Percentiles rank a stretch among this genome's conserved stretches.
Evolutionary conservation across 2,113 vertebrate species (phyloP).

Genomic region (Calypte anna): DNA sequence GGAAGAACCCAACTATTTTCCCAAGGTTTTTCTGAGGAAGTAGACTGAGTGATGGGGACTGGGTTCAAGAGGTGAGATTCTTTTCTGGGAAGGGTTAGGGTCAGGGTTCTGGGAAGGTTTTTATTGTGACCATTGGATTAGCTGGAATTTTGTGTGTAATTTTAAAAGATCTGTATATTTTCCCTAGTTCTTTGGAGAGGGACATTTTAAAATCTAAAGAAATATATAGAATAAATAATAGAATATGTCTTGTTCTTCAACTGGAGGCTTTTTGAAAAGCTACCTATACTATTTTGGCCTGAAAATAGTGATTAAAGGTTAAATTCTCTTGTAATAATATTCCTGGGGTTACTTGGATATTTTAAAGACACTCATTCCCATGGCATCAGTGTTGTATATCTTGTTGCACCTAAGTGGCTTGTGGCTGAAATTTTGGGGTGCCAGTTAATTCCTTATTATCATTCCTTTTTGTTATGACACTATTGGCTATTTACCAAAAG

Average conservation of each 20-base stretch:
- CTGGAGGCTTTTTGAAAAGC: neutral
- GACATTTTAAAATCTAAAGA: conserved; percentile 4
- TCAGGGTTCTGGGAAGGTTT: conserved; percentile 60
- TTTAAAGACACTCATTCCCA: neutral
- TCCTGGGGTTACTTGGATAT: neutral
- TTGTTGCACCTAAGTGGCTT: neutral
- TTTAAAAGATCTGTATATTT: conserved; percentile 42
- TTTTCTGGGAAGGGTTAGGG: conserved; percentile 43
- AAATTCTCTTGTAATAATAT: neutral
- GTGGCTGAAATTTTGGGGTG: neutral
- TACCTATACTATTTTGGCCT: neutral
- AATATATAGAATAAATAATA: conserved; percentile 18
- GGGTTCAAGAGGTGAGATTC: conserved; percentile 59
- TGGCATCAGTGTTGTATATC: neutral
- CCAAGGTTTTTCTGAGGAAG: conserved; percentile 47
- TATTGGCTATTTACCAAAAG: conserved; percentile 21
- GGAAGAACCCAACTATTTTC: conserved; percentile 49
- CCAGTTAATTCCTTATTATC: neutral
- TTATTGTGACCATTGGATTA: conserved; percentile 17
- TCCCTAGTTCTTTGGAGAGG: conserved; percentile 1
- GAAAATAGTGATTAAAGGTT: conserved; percentile 3
- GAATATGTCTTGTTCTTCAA: neutral
- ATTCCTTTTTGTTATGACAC: neutral
- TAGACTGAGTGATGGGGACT: conserved; percentile 3
- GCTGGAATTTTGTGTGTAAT: conserved; percentile 13